Evolutionary conservation across 64 coral and sea anemone genomes (phyloP).

Genomic region (Montipora efflorescens): DNA sequence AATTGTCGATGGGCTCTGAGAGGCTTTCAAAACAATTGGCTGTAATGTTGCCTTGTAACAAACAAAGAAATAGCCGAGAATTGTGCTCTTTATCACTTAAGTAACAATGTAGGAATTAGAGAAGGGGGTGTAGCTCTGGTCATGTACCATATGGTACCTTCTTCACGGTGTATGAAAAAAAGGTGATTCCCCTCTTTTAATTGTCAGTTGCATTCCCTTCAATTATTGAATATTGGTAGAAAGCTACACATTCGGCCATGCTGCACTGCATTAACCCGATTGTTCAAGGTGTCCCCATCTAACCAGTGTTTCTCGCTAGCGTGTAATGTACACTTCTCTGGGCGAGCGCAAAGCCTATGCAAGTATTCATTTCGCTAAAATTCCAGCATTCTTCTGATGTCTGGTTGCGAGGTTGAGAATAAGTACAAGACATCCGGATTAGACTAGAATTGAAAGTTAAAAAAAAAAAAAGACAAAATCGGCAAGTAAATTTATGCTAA

Average conservation of each 20-base stretch:
- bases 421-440: not conserved
- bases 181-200: slow-evolving; percentile 39
- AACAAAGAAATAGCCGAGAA: slow-evolving; percentile 29
- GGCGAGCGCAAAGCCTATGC: not conserved
- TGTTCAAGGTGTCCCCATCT: not conserved
- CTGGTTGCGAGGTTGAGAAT: not conserved
- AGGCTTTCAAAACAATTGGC: slow-evolving; percentile 71
- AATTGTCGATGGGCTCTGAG: slow-evolving; percentile 72
- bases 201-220: not conserved
- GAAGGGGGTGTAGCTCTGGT: not conserved
- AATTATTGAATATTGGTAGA: not conserved
- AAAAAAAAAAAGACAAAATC: not conserved
- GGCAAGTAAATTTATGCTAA: slow-evolving; percentile 42
- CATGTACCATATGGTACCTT: slow-evolving; percentile 5
- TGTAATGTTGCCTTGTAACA: slow-evolving; percentile 52
- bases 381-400: slow-evolving; percentile 9
- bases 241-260: not conserved
- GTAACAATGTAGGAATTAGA: not conserved
- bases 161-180: not conserved
- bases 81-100: slow-evolving; percentile 40
- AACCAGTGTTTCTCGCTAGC: not conserved
- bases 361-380: not conserved
- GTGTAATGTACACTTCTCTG: not conserved
- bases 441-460: not conserved
- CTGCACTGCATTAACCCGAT: not conserved